Evolutionary conservation across 2,113 vertebrate species (phyloP), one percentile per base, ranked within the genome.

Genomic region (Nothocercus nigrocapillus): DNA sequence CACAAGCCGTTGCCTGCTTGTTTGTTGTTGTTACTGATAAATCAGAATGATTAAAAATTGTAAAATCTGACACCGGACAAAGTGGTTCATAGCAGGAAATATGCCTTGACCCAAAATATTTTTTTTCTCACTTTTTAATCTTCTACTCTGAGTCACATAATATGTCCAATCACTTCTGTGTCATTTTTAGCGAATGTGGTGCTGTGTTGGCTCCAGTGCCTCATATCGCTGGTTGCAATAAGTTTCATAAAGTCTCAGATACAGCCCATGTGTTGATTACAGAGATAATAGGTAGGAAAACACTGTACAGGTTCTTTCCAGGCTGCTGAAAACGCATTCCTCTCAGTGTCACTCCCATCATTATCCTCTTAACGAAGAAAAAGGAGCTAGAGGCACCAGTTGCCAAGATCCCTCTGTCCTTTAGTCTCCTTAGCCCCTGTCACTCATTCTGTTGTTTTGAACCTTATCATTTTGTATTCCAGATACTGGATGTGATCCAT

Each of bases 401-500:
- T 86, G 53, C 13, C 53, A 75, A 94, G 66, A 75, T 84, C 82
- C 58, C 69, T 9, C 20, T 0, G 1, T 25, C 51, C 16, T 3
- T 24, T 86, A 85, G 25, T 90, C 88, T 67, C 70, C 91, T 93
- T 3, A 40, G 59, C 79, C 82, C 19, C 76, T 93, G 93, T 7
- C 95, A 86, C 84, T 93, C 93, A 82, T 27, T 79, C 54, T 45
- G 73, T 76, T 4, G 24, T 82, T 19, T 73, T 70, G 82, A 79
- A 68, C 85, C 88, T 74, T 30, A 90, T 49, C 68, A 64, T 67
- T 91, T 66, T 53, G 30, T 54, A 40, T 94, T 91, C 69, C 76
- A 82, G 79, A 19, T 87, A 74, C 1, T 92, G 91, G 69, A 18
- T 95, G 88, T 82, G 67, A 95, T 96, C 69, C 89, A 93, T 95